Conservation (phyloP, 1,140 invertebrate genomes). For the Zaprionus taronus region DNA sequence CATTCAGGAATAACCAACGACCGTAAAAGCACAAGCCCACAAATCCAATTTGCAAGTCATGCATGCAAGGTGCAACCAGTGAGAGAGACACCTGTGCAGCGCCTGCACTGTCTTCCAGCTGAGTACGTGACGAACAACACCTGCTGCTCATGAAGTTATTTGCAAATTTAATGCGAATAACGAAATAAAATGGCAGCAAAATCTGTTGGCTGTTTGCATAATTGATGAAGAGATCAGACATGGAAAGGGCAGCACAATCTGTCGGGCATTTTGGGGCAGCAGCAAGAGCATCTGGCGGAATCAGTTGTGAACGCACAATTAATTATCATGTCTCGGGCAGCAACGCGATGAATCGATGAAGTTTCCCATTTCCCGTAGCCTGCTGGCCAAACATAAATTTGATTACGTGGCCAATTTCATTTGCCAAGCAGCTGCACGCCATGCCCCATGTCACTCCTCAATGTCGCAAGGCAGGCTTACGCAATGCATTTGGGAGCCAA, state of each 20-base stretch:
- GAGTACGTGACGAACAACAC: constrained; percentile 17
- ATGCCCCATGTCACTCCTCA: constrained; percentile 32
- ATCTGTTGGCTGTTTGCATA: constrained; percentile 68
- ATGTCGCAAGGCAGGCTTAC: constrained; percentile 51
- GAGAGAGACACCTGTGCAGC: neutral
- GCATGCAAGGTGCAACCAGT: constrained; percentile 1
- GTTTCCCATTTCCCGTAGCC: constrained; percentile 18
- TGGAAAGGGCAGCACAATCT: neutral
- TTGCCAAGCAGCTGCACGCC: constrained; percentile 34
- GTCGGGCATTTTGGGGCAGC: neutral
- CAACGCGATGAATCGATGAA: constrained; percentile 10
- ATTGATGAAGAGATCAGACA: constrained; percentile 50
- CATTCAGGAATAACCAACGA: neutral
- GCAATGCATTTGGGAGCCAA: constrained; percentile 63
- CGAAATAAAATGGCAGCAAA: constrained; percentile 42
- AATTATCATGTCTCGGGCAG: constrained; percentile 55
- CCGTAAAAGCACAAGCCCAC: neutral
- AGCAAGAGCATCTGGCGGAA: neutral
- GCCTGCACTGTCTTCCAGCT: neutral
- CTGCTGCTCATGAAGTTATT: constrained; percentile 19
- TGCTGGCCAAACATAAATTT: constrained; percentile 48
- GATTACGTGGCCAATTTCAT: constrained; percentile 46
- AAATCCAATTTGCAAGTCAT: constrained; percentile 9
- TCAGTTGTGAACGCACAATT: constrained; percentile 30
- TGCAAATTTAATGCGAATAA: constrained; percentile 58